Evolutionary conservation across 64 coral and sea anemone species (phyloP).

Genomic region (Catalaphyllia jardinei): DNA sequence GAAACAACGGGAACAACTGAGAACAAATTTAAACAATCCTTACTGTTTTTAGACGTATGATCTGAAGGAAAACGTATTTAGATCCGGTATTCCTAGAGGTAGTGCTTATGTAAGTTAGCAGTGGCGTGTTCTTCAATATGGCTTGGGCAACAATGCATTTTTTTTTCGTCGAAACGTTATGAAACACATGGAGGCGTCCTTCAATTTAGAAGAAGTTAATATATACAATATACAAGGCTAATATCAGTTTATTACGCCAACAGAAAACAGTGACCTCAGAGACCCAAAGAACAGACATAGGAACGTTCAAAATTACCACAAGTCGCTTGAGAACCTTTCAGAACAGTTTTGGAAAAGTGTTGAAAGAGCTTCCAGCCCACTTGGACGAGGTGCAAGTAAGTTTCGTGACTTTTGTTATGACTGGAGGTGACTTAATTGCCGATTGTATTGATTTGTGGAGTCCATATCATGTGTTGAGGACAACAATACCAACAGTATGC

Average conservation of each 20-base stretch:
- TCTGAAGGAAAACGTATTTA: no score
- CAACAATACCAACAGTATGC: not conserved
- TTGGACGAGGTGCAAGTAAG: constrained; percentile 44
- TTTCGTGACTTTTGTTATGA: not conserved
- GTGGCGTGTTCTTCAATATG: no score
- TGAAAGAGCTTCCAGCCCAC: constrained; percentile 21
- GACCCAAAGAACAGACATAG: constrained; percentile 10
- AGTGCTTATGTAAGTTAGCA: no score
- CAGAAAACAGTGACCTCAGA: constrained; percentile 9
- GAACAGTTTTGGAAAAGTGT: constrained; percentile 75
- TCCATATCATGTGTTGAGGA: not conserved
- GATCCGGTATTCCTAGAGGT: no score
- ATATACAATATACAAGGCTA: not conserved
- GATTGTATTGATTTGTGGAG: constrained; percentile 10
- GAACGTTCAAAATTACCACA: constrained; percentile 42
- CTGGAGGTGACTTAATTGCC: not conserved
- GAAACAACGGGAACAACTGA: not conserved
- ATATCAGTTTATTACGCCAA: not conserved
- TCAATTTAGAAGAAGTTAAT: not conserved
- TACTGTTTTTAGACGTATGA: no score
- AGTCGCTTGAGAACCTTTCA: constrained; percentile 56
- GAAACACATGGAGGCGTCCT: no score
- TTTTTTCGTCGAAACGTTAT: no score
- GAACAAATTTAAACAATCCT: not conserved
- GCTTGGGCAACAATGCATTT: no score